Evolutionary conservation across 1,140 invertebrate species (phyloP).

Genomic region (Drosophila saltans): DNA sequence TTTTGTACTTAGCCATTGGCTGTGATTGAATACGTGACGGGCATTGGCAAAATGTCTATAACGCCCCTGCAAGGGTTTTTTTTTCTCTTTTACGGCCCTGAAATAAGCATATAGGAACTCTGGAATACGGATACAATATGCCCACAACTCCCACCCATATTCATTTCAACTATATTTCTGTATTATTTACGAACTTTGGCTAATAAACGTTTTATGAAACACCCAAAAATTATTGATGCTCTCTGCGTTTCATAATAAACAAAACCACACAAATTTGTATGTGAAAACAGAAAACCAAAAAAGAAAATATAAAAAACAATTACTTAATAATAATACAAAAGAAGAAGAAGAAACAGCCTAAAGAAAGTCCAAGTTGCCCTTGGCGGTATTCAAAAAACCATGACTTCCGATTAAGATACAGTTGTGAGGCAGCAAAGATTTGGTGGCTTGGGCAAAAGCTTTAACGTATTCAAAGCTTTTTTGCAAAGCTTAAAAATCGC

Average conservation of each 20-base stretch:
- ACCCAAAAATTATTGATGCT: constrained; percentile 36
- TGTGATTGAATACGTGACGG: constrained; percentile 77
- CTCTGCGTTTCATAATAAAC: constrained; percentile 29
- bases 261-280: constrained; percentile 1
- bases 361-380: constrained; percentile 5
- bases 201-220: constrained; percentile 69
- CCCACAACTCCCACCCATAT: constrained; percentile 9
- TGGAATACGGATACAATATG: constrained; percentile 18
- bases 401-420: constrained; percentile 5
- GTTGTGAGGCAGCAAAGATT: neutral
- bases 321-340: constrained; percentile 6
- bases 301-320: constrained; percentile 32
- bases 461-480: constrained; percentile 27
- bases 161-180: constrained; percentile 11
- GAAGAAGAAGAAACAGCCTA: constrained; percentile 20
- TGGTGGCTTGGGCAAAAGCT: constrained; percentile 37
- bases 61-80: constrained; percentile 58
- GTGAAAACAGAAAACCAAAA: constrained; percentile 6
- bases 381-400: constrained; percentile 13
- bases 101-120: constrained; percentile 1
- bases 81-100: constrained; percentile 46
- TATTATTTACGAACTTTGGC: constrained; percentile 54
- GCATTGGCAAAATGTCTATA: constrained; percentile 47
- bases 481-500: neutral
- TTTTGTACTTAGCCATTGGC: constrained; percentile 57